Percentiles rank a stretch among this genome's conserved stretches.
Evolutionary conservation across 1,140 invertebrate genomes (phyloP).

Genomic region (Apis mellifera): DNA sequence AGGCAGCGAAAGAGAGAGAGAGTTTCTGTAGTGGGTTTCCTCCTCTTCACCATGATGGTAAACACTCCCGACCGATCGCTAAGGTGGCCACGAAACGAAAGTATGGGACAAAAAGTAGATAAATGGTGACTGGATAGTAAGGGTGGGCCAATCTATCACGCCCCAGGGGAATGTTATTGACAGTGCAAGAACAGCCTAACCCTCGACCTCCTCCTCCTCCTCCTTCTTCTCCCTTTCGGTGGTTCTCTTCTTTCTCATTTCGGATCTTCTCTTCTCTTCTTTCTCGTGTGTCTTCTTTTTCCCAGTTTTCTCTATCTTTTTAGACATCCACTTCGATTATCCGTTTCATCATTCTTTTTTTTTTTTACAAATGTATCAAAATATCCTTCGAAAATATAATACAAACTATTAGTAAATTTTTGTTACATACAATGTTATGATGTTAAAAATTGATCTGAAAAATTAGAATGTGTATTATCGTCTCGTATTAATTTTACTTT

Average conservation of each 20-base stretch:
- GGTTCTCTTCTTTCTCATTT: conserved; percentile 41
- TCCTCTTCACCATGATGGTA: conserved; percentile 65
- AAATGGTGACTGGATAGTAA: conserved; percentile 78
- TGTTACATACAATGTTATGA: neutral
- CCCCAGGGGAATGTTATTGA: conserved; percentile 77
- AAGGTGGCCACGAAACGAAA: conserved; percentile 73
- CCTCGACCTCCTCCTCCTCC: conserved; percentile 55
- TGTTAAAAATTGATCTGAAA: neutral
- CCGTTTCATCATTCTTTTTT: conserved; percentile 24
- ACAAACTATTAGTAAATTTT: neutral
- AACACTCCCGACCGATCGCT: conserved; percentile 72
- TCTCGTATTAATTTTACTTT: neutral
- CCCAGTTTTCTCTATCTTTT: neutral
- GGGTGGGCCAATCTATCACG: conserved; percentile 79
- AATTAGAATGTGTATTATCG: neutral
- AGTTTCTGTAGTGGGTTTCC: conserved; percentile 35
- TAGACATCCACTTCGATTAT: conserved; percentile 9
- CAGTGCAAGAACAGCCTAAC: conserved; percentile 77
- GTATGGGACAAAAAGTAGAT: conserved; percentile 79
- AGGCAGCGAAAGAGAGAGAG: neutral
- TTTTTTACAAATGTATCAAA: conserved; percentile 20
- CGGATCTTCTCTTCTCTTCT: conserved; percentile 33
- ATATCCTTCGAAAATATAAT: neutral
- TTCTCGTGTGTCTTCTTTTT: neutral
- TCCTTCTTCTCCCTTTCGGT: conserved; percentile 34